Percentiles rank a stretch among this genome's conserved stretches.
Evolutionary conservation across 2,888 invertebrate genomes (phyloP).

Genomic region (Fabriciana adippe): DNA sequence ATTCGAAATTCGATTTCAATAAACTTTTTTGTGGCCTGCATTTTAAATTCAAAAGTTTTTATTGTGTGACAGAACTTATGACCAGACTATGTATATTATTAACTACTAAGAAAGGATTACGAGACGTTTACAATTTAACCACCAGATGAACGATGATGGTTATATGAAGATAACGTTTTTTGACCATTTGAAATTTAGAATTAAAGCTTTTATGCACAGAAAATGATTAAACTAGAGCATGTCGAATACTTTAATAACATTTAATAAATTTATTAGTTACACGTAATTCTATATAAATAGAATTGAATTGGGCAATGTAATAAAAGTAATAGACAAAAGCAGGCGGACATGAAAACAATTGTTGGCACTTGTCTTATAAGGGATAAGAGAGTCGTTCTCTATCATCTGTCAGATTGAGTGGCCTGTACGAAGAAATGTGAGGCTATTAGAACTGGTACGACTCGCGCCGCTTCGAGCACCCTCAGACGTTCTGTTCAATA

Average conservation of each 20-base stretch:
- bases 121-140: no score
- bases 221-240: no score
- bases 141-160: no score
- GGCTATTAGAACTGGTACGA: slow-evolving; percentile 66
- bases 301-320: slow-evolving; percentile 4
- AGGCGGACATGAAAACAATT: slow-evolving; percentile 19
- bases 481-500: slow-evolving; percentile 55
- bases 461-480: slow-evolving; percentile 54
- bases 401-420: slow-evolving; percentile 67
- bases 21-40: no score
- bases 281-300: background rate
- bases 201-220: no score
- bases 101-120: no score
- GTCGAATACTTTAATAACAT: slow-evolving; percentile 2
- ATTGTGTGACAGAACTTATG: no score
- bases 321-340: slow-evolving; percentile 21
- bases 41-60: no score
- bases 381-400: slow-evolving; percentile 44
- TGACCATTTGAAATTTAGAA: no score
- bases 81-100: no score
- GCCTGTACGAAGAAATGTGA: slow-evolving; percentile 68
- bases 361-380: slow-evolving; percentile 21
- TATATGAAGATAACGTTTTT: no score
- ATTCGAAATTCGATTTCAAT: no score
- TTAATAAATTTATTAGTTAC: background rate